These are phyloP conservation scores for Ephialtes manifestator DNA, from an alignment of 2,888 invertebrate species.

Conservation along the genomic window DNA sequence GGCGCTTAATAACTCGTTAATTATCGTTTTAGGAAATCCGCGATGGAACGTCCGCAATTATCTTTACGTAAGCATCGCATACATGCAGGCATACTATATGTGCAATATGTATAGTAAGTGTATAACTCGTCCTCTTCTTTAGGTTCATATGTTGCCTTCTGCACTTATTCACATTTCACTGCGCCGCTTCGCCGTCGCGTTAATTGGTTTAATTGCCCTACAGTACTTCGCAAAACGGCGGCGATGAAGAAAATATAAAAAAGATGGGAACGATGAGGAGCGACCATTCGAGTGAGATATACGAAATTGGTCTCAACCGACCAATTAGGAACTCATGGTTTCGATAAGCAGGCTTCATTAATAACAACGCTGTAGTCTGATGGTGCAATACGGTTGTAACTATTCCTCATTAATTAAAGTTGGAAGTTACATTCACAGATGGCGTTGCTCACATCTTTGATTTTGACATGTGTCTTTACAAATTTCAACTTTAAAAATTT, in stretches of 20 bases:
- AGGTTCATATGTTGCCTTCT: constrained; percentile 10
- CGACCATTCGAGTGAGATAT: constrained; percentile 39
- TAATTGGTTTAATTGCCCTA: constrained; percentile 85
- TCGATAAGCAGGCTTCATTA: constrained; percentile 37
- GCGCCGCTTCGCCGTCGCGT: constrained; percentile 72
- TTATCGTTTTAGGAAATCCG: constrained; percentile 86
- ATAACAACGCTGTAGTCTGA: background rate
- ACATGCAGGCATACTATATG: constrained; percentile 75
- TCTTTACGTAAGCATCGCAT: constrained; percentile 83
- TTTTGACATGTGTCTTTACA: background rate
- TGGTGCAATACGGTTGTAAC: background rate
- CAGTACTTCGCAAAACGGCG: constrained; percentile 76
- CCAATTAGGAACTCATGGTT: constrained; percentile 58
- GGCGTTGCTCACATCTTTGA: background rate
- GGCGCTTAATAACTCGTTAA: constrained; percentile 86
- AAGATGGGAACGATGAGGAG: constrained; percentile 19
- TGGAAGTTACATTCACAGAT: background rate
- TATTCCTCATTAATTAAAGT: background rate
- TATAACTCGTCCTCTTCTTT: constrained; percentile 40
- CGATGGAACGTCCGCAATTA: constrained; percentile 82
- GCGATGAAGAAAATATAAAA: constrained; percentile 64
- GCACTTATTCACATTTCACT: constrained; percentile 64
- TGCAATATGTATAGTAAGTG: constrained; percentile 35
- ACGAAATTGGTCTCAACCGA: constrained; percentile 27
- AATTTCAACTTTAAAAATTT: background rate